Base-by-base conservation (phyloP, 2,888 invertebrate species). In the Epiperipatus broadwayi region DNA sequence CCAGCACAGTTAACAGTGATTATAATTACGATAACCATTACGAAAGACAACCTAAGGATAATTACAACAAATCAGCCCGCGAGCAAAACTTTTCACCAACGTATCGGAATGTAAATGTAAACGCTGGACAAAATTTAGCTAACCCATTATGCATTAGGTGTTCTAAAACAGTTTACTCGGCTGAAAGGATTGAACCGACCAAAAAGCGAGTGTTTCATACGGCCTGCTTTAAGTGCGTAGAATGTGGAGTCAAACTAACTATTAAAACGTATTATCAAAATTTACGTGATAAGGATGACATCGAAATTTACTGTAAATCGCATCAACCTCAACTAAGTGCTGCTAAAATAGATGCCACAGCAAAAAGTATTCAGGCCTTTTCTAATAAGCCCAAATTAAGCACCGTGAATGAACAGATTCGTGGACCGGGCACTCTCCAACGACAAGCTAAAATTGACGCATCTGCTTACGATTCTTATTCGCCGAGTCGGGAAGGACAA, bases 181-280 rank as follows among this genome's bases (percentile, higher is more conserved):
- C 36, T 18, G 40, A 40, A 29, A 3, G 27, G n/a, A 12, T 40
- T 12, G 40, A 40, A 14, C 28, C 40, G 3, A 34, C 16, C 28
- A 40, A 37, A 16, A 36, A 36, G 3, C 21, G 20, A 7, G 10
- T 22, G 12, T 40, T 37, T 30, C 40, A 40, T 36, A 36, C 36
- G 15, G 21, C 36, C 28, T 40, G 40, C 36, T 37, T 40, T 30
- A 30, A 29, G 14, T 40, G 40, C 36, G 27, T 37, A 21, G 40
- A 40, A 4, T 40, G 40, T 30, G 36, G 40, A 18, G 19, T 36
- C 20, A 40, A 40, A 28, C 30, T 40, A 20, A 40, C 14, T 14
- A 28, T 40, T 2, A 36, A 30, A 21, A 31, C 40, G 10, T 40
- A 28, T 22, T 21, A 20, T 19, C 16, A 12, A 19, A 40, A 37